Evolutionary conservation across 2,113 vertebrate species (phyloP), one percentile per base, ranked within the genome.

Genomic region (Pseudolaguvia tuberculata): DNA sequence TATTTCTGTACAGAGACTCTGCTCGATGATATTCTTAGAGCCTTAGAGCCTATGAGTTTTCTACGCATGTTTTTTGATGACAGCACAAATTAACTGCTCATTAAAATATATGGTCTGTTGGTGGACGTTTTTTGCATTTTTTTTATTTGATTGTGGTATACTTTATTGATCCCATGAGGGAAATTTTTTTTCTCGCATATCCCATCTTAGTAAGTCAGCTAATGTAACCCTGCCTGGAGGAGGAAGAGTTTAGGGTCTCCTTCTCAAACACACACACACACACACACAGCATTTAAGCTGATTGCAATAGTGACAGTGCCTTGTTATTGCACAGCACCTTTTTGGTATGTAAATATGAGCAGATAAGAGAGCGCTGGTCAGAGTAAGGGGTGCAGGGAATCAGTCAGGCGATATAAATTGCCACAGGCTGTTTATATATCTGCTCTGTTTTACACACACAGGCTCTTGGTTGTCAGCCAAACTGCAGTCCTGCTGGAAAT

Each of bases 341-440:
- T 42, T 86, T 83, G 79, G 69, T 80, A 84, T 88, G 84, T 83
- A 83, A 87, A 86, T 86, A 67, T 58, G 47, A 57, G 45, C 47
- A 67, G 65, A 39, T 75, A 70, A 48, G 48, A 75, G 70, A 67
- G 57, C 48, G 15, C 47, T 62, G 58, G 58, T 53, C 50, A 53
- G 63, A 25, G 35, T 61, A 25, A 52, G 53, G 57, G 45, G 51
- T 74, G 75, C 29, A 72, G 67, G 52, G 57, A 58, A 77, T 85
- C 77, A 35, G 80, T 75, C 76, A 78, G 78, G 67, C 78, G 68
- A 72, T 79, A 75, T 69, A 68, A 78, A 84, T 75, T 75, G 83
- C 85, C 83, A 79, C 80, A 48, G 86, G 86, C 86, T 86, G 83
- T 86, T 87, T 84, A 79, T 82, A 82, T 84, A 82, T 85, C 85